These are phyloP conservation scores for Muschampia plurimacula DNA, from an alignment of 2,888 invertebrate genomes.

Conservation along the genomic window DNA sequence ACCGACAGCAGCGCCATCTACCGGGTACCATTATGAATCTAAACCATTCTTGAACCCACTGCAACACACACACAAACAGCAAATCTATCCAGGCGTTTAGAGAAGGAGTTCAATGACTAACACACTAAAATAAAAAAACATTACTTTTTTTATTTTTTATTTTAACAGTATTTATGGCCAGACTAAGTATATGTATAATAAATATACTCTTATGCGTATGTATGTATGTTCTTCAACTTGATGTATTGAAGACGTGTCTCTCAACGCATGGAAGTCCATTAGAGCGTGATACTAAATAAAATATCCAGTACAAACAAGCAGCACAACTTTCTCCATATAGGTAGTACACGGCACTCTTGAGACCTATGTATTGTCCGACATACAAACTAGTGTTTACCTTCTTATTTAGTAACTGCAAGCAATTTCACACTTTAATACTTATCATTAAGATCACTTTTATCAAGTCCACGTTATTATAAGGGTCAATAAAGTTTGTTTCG, in stretches of 20 bases:
- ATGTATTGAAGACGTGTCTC: neutral
- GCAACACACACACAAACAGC: too few relatives aligned
- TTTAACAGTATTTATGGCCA: too few relatives aligned
- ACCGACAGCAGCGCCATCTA: too few relatives aligned
- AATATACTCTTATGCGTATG: too few relatives aligned
- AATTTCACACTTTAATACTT: constrained; percentile 35
- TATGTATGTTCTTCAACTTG: too few relatives aligned
- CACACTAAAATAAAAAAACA: too few relatives aligned
- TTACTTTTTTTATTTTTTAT: too few relatives aligned
- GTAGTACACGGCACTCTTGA: constrained; percentile 49
- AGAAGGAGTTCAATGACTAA: too few relatives aligned
- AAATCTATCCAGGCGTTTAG: too few relatives aligned
- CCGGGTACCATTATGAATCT: too few relatives aligned
- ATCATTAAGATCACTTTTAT: constrained; percentile 26
- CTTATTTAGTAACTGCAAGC: constrained; percentile 10
- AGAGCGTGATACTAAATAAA: constrained; percentile 17
- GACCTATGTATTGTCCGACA: constrained; percentile 55
- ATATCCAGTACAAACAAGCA: constrained; percentile 56
- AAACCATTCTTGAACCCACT: too few relatives aligned
- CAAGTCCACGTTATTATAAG: neutral
- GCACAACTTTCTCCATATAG: constrained; percentile 50
- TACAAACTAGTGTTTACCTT: constrained; percentile 48
- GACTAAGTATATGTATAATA: too few relatives aligned
- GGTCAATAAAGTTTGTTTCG: constrained; percentile 42
- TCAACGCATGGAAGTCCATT: neutral